Conservation (phyloP, 2,113 vertebrate species). For the Cygnus buccinator region DNA sequence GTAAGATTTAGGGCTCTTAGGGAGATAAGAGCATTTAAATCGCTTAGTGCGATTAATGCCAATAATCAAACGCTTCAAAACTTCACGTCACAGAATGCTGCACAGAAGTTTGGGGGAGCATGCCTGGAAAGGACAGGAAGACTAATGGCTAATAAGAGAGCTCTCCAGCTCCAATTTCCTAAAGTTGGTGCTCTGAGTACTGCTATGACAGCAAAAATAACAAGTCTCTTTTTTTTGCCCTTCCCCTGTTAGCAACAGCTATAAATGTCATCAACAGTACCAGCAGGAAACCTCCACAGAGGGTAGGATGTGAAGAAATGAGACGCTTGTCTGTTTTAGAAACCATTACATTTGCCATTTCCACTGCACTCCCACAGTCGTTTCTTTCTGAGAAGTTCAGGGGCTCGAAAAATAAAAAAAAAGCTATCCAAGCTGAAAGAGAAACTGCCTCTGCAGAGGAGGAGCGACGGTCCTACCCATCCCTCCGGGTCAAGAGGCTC, state of each 20-base stretch:
- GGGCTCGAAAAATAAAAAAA: not conserved
- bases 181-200: not conserved
- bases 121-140: not conserved
- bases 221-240: not conserved
- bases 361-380: constrained; percentile 59
- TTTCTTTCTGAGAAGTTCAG: constrained; percentile 32
- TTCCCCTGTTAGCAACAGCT: constrained; percentile 60
- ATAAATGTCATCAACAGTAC: constrained; percentile 64
- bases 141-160: not conserved
- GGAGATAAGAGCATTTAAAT: not conserved
- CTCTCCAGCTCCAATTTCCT: not conserved
- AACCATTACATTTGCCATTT: constrained; percentile 67
- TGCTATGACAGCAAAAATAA: constrained; percentile 43
- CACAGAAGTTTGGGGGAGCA: not conserved
- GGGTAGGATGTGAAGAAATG: constrained; percentile 64
- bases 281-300: constrained; percentile 64
- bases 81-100: not conserved
- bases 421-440: not conserved
- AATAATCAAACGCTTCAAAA: not conserved
- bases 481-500: constrained; percentile 9
- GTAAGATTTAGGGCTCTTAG: not conserved
- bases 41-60: not conserved
- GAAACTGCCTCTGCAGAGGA: not conserved
- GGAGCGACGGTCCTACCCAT: fast-evolving
- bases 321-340: constrained; percentile 62